These are phyloP conservation scores for Leucania comma DNA, from an alignment of 2,888 invertebrate species.

Conservation along the genomic window DNA sequence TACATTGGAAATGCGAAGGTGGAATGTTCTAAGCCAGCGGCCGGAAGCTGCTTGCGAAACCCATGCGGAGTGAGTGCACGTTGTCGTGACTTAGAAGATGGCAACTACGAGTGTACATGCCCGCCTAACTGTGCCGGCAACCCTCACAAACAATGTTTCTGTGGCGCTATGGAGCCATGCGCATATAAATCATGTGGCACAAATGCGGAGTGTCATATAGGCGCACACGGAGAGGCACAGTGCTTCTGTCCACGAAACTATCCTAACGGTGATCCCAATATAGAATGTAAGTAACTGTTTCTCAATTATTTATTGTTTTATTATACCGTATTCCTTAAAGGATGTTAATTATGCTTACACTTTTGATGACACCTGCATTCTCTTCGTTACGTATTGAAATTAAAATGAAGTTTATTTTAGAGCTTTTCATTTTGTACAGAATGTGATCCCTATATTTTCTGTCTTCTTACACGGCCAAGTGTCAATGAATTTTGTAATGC, in stretches of 20 bases:
- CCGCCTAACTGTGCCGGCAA: constrained; percentile 95
- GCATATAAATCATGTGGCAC: constrained; percentile 94
- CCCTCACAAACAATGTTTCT: constrained; percentile 95
- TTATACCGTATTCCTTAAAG: constrained; percentile 16
- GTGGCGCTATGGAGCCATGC: constrained; percentile 94
- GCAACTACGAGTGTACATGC: constrained; percentile 96
- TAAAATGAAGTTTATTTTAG: not conserved
- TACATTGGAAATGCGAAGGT: constrained; percentile 95
- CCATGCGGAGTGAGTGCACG: constrained; percentile 96
- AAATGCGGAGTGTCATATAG: constrained; percentile 95
- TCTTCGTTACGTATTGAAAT: not conserved
- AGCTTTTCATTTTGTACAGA: not conserved
- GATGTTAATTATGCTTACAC: constrained; percentile 6
- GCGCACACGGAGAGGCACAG: constrained; percentile 93
- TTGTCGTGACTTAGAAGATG: constrained; percentile 94
- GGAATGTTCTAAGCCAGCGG: constrained; percentile 93
- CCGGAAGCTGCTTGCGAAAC: constrained; percentile 94
- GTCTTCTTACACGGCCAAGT: not conserved
- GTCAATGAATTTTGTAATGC: too few relatives aligned
- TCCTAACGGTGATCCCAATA: constrained; percentile 96
- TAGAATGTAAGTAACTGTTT: constrained; percentile 93
- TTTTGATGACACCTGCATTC: not conserved
- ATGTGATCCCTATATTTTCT: not conserved
- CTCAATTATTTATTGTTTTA: constrained; percentile 18
- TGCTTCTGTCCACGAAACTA: constrained; percentile 96